phyloP scores from a whole-genome alignment of 2,113 vertebrate species.

The Chinchilla lanigera region DNA sequence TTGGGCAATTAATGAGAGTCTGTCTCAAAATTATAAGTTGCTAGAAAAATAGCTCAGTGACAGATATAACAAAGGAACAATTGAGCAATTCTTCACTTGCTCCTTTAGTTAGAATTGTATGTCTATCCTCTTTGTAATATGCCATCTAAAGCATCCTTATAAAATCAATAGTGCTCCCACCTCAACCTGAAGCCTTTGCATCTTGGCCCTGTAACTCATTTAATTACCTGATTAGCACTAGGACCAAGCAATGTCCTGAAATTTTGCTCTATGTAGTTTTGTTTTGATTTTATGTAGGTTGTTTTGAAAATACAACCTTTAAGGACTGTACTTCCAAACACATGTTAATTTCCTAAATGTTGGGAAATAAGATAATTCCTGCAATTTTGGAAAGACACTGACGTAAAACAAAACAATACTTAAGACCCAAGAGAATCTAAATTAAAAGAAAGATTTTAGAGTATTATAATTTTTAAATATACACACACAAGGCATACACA shows the following conservation, averaged over 20 bases:
- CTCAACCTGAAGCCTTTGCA: background rate
- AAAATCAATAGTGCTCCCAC: accelerated
- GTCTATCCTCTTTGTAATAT: no score
- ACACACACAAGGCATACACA: no score
- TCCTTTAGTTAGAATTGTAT: background rate
- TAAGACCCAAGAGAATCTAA: background rate
- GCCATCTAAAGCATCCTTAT: accelerated
- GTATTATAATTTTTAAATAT: background rate
- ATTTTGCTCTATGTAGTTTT: background rate
- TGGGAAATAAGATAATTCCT: background rate
- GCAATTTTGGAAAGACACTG: background rate
- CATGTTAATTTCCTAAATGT: background rate
- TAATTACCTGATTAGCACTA: background rate
- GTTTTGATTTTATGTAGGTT: no score
- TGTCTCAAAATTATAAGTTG: background rate
- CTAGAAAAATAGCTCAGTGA: background rate
- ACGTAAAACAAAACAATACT: background rate
- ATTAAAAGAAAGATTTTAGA: background rate
- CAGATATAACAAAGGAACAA: background rate
- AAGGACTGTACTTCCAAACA: background rate
- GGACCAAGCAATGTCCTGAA: background rate
- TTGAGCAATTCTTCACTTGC: background rate
- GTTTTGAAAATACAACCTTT: background rate
- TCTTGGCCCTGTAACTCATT: background rate
- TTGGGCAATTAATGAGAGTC: background rate